phyloP scores from a whole-genome alignment of 92 coral and sea anemone species.

The Hydrozoanthus gracilis region DNA sequence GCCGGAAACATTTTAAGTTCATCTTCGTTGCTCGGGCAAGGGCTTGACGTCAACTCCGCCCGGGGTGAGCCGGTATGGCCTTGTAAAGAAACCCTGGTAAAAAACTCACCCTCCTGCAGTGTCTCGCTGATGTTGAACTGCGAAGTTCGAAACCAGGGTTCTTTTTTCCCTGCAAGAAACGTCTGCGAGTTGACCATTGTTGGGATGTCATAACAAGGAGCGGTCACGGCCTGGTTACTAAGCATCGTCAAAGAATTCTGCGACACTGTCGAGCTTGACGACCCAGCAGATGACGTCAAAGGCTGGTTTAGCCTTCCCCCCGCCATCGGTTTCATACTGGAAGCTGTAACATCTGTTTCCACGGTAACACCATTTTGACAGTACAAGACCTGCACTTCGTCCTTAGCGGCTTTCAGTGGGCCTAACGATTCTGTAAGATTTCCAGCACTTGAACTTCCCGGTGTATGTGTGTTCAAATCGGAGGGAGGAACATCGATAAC shows the following conservation, averaged over 20 bases:
- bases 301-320: slow-evolving; percentile 47
- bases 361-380: slow-evolving; percentile 32
- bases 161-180: slow-evolving; percentile 32
- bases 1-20: slow-evolving; percentile 82
- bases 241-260: slow-evolving; percentile 1
- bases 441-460: not conserved
- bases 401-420: slow-evolving; percentile 18
- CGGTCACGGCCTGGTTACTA: not conserved
- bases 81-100: slow-evolving; percentile 14
- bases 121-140: slow-evolving; percentile 19
- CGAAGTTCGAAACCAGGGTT: slow-evolving; percentile 24
- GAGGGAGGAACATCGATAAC: not conserved
- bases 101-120: slow-evolving; percentile 9
- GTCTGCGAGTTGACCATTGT: slow-evolving; percentile 19
- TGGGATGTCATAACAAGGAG: slow-evolving; percentile 3
- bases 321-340: not conserved
- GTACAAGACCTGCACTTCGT: slow-evolving; percentile 21
- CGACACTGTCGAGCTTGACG: not conserved
- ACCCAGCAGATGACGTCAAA: not conserved
- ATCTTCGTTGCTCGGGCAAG: slow-evolving; percentile 43
- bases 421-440: not conserved
- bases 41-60: not conserved
- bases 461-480: slow-evolving; percentile 1
- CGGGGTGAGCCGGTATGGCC: slow-evolving; percentile 6
- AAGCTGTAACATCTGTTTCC: not conserved